Evolutionary conservation across 2,888 invertebrate species (phyloP), one percentile per base, ranked within the genome.

Genomic region (Sinodicranocentrus sp.): DNA sequence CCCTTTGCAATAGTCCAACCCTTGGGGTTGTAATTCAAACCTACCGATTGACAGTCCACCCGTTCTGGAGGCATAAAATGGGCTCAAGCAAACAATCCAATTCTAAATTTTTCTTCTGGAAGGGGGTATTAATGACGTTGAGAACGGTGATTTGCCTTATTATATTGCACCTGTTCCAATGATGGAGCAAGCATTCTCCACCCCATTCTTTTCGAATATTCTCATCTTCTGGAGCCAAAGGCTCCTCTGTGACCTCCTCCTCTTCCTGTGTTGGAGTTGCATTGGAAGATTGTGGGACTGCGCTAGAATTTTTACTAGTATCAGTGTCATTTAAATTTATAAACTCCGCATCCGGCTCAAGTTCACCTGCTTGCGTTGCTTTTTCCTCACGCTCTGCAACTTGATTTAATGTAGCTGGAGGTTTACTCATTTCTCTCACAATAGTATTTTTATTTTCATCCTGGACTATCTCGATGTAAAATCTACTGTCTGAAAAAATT

Each of bases 151-250:
- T 84, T 43, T 63, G 17, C 10, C 52, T 5, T 17, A 84, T 57
- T 52, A 79, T 72, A 25, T 79, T 84, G 52, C 84, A 84, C 3
- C 70, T 54, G 23, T 75, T 70, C 80, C 84, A 84, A 13, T 80
- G 48, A n/a, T 17, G n/a, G 0, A 17, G 23, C 1, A 39, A 23
- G 25, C 80, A 80, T 10, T 75, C 52, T 5, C 84, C 84, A 21
- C 76, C 67, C 84, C 84, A 84, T 52, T 84, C 84, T 13, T 70
- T 54, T 39, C 71, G 44, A 15, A 84, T 67, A 8, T 26, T 65
- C 28, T 25, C 39, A 57, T 84, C 84, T 48, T 79, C 80, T 0
- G 79, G 70, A 0, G 70, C 25, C 19, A 79, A 44, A 21, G 44
- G 13, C 10, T 65, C 73, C 25, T 67, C 59, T 52, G 28, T 10